phyloP scores from a whole-genome alignment of 2,888 invertebrate species.

The Callyntrura sp. region DNA sequence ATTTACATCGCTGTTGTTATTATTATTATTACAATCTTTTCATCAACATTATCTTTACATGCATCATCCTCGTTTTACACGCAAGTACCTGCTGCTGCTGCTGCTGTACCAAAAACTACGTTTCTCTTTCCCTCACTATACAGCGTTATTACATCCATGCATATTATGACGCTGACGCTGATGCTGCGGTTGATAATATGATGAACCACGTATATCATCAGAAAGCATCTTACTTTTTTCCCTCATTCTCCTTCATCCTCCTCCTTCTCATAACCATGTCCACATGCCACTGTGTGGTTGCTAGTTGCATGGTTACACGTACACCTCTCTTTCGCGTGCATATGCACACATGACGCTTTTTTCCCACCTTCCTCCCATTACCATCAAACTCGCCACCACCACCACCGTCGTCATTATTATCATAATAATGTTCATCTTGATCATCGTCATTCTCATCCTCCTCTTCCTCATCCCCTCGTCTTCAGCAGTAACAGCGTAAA shows the following conservation, averaged over 20 bases:
- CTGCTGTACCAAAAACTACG: neutral
- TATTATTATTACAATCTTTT: neutral
- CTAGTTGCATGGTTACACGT: conserved; percentile 4
- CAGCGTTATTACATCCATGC: too few species aligned
- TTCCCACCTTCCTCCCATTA: conserved; percentile 45
- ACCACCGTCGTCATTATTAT: conserved; percentile 30
- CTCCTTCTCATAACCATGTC: neutral
- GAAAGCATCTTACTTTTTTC: neutral
- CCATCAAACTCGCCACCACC: conserved; percentile 40
- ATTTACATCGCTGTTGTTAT: neutral
- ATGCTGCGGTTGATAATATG: too few species aligned
- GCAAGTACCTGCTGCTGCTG: neutral
- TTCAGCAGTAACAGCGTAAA: neutral
- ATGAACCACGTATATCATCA: neutral
- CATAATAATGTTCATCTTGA: conserved; percentile 65
- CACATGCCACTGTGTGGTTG: conserved; percentile 43
- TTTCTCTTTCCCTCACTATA: too few species aligned
- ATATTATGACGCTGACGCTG: too few species aligned
- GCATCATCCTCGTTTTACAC: too few species aligned
- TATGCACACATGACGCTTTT: conserved; percentile 32
- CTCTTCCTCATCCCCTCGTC: conserved; percentile 27
- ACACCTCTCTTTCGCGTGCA: too few species aligned
- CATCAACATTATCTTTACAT: neutral
- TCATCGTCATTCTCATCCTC: conserved; percentile 49
- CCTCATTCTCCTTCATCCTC: neutral